Evolutionary conservation across 2,888 invertebrate species (phyloP).

Genomic region (Acrobeloides nanus): DNA sequence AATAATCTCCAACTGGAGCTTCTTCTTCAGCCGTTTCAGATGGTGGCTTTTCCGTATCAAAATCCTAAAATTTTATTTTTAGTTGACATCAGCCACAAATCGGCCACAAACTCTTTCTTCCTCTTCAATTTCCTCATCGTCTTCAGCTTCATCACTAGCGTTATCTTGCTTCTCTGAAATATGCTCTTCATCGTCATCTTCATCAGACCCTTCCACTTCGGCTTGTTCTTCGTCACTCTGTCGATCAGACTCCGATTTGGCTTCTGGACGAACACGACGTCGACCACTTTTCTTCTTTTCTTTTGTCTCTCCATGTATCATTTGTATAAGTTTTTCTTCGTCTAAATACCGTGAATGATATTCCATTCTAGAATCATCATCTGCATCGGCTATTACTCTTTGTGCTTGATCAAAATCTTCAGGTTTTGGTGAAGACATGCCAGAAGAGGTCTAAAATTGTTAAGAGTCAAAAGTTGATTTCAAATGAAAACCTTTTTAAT

Average conservation of each 20-base stretch:
- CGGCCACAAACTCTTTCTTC: too few species aligned
- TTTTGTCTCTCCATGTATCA: constrained; percentile 1
- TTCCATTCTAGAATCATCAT: background rate
- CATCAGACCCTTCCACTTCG: constrained; percentile 17
- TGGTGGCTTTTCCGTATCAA: too few species aligned
- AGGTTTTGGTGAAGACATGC: too few species aligned
- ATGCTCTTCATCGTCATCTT: constrained; percentile 23
- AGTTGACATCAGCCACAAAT: too few species aligned
- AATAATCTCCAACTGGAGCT: constrained; percentile 10
- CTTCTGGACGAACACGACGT: constrained; percentile 4
- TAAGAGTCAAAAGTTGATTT: too few species aligned
- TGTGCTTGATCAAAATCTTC: too few species aligned
- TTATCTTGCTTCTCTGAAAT: too few species aligned
- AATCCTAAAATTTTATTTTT: too few species aligned
- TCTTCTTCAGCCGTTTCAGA: constrained; percentile 14
- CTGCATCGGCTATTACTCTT: background rate
- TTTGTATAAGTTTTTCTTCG: constrained; percentile 8
- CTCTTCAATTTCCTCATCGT: constrained; percentile 25
- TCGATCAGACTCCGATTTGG: too few species aligned
- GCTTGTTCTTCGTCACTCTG: constrained; percentile 17
- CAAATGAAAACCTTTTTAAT: too few species aligned
- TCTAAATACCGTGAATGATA: background rate
- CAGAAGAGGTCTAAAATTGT: too few species aligned
- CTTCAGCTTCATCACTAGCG: constrained; percentile 32
- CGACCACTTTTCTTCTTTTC: background rate